Evolutionary conservation across 2,797 vertebrate genomes (phyloP).

Genomic region (Calcarius lapponicus): DNA sequence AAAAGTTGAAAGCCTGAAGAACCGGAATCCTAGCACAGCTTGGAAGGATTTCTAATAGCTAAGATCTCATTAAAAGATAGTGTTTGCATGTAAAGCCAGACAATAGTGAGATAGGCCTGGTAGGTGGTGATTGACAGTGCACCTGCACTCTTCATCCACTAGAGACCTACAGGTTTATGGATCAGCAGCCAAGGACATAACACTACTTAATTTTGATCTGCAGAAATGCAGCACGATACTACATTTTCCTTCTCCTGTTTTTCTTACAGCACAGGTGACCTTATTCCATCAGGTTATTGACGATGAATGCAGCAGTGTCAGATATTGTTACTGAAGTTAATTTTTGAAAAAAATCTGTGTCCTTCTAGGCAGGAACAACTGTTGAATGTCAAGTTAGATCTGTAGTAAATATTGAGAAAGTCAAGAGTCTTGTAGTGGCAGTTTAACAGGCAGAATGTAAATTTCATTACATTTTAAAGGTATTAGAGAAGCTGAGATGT

Average conservation of each 20-base stretch:
- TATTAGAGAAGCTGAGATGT: not conserved
- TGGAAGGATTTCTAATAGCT: constrained; percentile 79
- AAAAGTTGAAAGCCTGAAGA: constrained; percentile 68
- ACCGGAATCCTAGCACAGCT: constrained; percentile 64
- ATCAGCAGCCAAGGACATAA: constrained; percentile 6
- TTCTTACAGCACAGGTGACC: not conserved
- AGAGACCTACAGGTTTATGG: not conserved
- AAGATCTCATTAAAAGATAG: constrained; percentile 91
- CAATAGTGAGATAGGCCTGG: constrained; percentile 2
- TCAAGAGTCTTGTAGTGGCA: not conserved
- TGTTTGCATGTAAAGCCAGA: constrained; percentile 60
- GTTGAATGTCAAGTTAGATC: not conserved
- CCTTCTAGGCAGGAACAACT: not conserved
- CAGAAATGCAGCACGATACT: not conserved
- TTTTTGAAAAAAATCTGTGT: not conserved
- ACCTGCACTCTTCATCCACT: not conserved
- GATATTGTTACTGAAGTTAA: not conserved
- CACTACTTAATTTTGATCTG: not conserved
- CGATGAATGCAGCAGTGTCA: not conserved
- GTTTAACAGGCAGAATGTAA: not conserved
- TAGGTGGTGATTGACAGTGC: constrained; percentile 11
- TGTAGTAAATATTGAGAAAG: not conserved
- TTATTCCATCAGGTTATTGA: not conserved
- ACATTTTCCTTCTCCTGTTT: not conserved
- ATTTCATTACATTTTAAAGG: not conserved